Conservation (phyloP, 2,797 vertebrate species). For the Paguma larvata region DNA sequence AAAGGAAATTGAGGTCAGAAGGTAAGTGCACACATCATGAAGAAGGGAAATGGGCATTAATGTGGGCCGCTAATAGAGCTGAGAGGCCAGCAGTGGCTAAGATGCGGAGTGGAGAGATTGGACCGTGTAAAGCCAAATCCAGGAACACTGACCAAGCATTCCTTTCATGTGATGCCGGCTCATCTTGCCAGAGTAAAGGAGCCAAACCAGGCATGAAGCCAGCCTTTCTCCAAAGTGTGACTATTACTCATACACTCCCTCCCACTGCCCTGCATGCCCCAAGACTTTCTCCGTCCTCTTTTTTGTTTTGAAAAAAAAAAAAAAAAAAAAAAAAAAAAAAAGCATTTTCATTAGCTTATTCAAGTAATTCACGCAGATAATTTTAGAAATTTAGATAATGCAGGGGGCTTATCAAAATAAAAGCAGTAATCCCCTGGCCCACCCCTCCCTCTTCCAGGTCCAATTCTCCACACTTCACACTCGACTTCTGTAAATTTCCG, state of each 20-base stretch:
- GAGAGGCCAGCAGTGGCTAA: neutral
- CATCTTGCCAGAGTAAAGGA: neutral
- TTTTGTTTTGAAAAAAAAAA: slow-evolving; percentile 15
- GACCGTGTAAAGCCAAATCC: neutral
- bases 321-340: neutral
- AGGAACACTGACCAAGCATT: neutral
- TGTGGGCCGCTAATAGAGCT: neutral
- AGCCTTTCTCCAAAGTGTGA: slow-evolving; percentile 24
- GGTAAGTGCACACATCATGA: neutral
- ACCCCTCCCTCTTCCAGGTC: neutral
- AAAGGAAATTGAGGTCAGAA: slow-evolving; percentile 34
- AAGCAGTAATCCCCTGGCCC: neutral
- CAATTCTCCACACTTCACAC: neutral
- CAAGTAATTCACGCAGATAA: slow-evolving; percentile 37
- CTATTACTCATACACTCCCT: slow-evolving; percentile 44
- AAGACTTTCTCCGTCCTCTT: neutral
- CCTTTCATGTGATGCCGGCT: neutral
- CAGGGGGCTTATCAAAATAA: neutral
- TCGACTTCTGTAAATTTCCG: slow-evolving; percentile 6
- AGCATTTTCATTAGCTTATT: slow-evolving; percentile 44
- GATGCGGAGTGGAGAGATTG: neutral
- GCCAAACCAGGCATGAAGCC: neutral
- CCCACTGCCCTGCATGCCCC: neutral
- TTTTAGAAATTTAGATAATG: slow-evolving; percentile 47
- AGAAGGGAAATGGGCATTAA: neutral